These are phyloP conservation scores for Eupeodes corollae DNA, from an alignment of 1,140 invertebrate genomes.

Conservation along the genomic window DNA sequence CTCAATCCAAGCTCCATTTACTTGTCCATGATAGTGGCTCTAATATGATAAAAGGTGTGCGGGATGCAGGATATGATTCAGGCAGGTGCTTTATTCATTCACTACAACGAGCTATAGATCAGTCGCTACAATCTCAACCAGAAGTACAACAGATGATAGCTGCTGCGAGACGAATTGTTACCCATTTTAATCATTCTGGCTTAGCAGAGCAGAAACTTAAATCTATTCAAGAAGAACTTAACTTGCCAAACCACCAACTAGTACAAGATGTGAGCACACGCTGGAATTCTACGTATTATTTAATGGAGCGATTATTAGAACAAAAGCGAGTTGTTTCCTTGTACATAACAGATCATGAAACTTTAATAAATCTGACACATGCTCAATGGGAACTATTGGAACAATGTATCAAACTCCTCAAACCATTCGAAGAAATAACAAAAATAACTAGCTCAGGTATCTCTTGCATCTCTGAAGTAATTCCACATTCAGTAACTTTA, in stretches of 20 bases:
- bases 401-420: no score
- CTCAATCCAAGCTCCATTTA: slow-evolving; percentile 14
- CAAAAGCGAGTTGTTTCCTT: slow-evolving; percentile 19
- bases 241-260: slow-evolving; percentile 15
- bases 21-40: no score
- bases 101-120: slow-evolving; percentile 13
- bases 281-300: slow-evolving; percentile 21
- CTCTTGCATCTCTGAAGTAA: no score
- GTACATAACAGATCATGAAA: slow-evolving; percentile 19
- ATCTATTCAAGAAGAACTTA: slow-evolving; percentile 12
- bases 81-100: slow-evolving; percentile 22
- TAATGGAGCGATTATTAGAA: slow-evolving; percentile 19
- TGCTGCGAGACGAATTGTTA: slow-evolving; percentile 18
- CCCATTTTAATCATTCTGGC: slow-evolving; percentile 20
- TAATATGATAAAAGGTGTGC: slow-evolving; percentile 22
- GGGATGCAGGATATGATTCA: slow-evolving; percentile 16
- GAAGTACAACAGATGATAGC: slow-evolving; percentile 14
- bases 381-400: no score
- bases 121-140: slow-evolving; percentile 14
- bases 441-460: no score
- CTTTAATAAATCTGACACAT: no score
- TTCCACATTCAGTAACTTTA: no score
- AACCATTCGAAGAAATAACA: no score
- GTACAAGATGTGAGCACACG: slow-evolving; percentile 11
- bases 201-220: slow-evolving; percentile 16